phyloP scores from a whole-genome alignment of 1,140 invertebrate genomes.

The Helicorthomorpha holstii region DNA sequence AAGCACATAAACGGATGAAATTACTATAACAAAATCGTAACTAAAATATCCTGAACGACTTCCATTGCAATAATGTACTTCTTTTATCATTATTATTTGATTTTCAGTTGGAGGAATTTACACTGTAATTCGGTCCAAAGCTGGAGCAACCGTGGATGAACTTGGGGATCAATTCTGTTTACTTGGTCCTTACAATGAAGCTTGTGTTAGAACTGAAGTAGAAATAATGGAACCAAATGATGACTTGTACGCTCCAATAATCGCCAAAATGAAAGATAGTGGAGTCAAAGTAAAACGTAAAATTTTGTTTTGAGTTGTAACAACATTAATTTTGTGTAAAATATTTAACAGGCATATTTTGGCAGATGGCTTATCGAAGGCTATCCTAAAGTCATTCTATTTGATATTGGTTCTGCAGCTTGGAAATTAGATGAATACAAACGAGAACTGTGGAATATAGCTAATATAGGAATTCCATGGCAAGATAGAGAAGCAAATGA shows the following conservation, averaged over 20 bases:
- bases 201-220: slow-evolving; percentile 83
- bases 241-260: slow-evolving; percentile 56
- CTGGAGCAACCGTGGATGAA: slow-evolving; percentile 93
- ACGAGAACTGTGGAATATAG: slow-evolving; percentile 73
- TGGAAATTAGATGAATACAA: slow-evolving; percentile 96
- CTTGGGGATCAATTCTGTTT: slow-evolving; percentile 95
- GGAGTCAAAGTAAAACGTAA: slow-evolving; percentile 70
- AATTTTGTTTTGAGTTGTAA: no score
- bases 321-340: no score
- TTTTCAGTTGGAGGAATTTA: slow-evolving; percentile 90
- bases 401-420: slow-evolving; percentile 91
- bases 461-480: slow-evolving; percentile 81
- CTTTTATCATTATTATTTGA: slow-evolving; percentile 14
- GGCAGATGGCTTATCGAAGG: slow-evolving; percentile 98
- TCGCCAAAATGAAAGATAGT: slow-evolving; percentile 60
- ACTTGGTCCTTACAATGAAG: slow-evolving; percentile 87
- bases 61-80: slow-evolving; percentile 9
- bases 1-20: no score
- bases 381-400: slow-evolving; percentile 92
- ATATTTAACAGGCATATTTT: slow-evolving; percentile 70
- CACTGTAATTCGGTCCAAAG: slow-evolving; percentile 96
- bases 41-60: slow-evolving; percentile 10
- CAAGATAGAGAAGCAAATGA: slow-evolving; percentile 94
- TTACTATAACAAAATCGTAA: no score
- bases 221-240: slow-evolving; percentile 73